Evolutionary conservation across 2,888 invertebrate species (phyloP), one percentile per base, ranked within the genome.

Genomic region (Plebejus argus): DNA sequence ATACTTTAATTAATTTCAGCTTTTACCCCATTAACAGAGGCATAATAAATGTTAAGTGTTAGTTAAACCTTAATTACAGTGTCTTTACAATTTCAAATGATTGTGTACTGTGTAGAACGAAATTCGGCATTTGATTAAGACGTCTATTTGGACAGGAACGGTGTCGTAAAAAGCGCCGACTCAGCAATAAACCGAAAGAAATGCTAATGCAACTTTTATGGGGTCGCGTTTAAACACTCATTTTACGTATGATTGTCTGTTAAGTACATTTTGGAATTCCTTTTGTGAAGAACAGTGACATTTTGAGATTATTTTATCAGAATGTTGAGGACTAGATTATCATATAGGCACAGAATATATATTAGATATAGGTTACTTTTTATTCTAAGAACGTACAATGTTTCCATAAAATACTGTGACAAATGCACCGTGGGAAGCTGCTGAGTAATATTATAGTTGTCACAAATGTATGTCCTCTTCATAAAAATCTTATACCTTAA

Each of bases 201-300:
- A 81, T 81, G 87, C 90, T 90, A 91, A 92, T 89, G 89, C 85
- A 84, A 87, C 85, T 86, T 91, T 91, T 91, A 91, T 87, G 89
- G 87, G 86, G 84, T 84, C 86, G 86, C 87, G 88, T 90, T 91
- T 90, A 91, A n/a, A n/a, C 87, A 88, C 86, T 86, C 88, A 89
- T 89, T 88, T 88, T 86, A 86, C 86, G 88, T 90, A 91, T 90
- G 87, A 89, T 91, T 90, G 89, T 89, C 88, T 87, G 84, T 88
- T 86, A n/a, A n/a, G n/a, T n/a, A 86, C 88, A 89, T 86, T 89
- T 88, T 89, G 88, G 89, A 81, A 86, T 86, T 76, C 72, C 35
- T 76, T 20, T 53, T 74, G 3, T 15, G 58, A 0, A 71, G n/a
- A 45, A 12, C 10, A 70, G 33, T 70, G 7, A n/a, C 70, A 53